Conservation (phyloP, 2,888 invertebrate genomes). For the Diploptera punctata region DNA sequence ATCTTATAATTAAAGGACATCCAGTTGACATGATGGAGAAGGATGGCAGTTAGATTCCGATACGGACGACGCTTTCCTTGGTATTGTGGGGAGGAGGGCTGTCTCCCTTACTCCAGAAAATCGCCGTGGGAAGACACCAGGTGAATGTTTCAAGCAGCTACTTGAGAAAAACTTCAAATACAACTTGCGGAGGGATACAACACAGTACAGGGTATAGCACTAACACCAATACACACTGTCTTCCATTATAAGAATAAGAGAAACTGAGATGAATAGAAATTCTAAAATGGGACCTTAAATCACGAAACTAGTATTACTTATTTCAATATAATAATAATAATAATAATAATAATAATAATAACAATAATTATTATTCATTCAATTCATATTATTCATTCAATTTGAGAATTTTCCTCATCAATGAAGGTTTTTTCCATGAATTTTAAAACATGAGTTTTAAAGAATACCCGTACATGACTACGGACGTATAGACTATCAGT, state of each 20-base stretch:
- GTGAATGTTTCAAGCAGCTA: slow-evolving; percentile 10
- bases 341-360: too few relatives aligned
- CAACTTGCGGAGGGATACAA: not conserved
- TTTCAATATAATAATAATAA: too few relatives aligned
- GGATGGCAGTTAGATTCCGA: not conserved
- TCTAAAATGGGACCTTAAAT: too few relatives aligned
- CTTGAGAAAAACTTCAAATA: slow-evolving; percentile 24
- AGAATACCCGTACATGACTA: too few relatives aligned
- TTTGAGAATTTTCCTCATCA: too few relatives aligned
- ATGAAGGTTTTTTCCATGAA: too few relatives aligned
- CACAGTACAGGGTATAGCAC: slow-evolving; percentile 12
- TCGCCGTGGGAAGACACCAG: slow-evolving; percentile 22
- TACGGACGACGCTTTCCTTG: not conserved
- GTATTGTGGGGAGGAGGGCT: not conserved
- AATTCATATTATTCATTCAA: too few relatives aligned
- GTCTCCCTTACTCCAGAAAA: not conserved
- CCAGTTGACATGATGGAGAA: not conserved
- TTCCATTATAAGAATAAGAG: not conserved
- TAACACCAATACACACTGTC: not conserved
- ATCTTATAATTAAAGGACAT: not conserved
- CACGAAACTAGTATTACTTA: too few relatives aligned
- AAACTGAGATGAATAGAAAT: too few relatives aligned
- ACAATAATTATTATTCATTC: too few relatives aligned
- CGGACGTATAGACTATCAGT: too few relatives aligned
- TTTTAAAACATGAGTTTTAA: too few relatives aligned